Conservation (phyloP, 1,140 invertebrate genomes). For the Colletes latitarsis region DNA sequence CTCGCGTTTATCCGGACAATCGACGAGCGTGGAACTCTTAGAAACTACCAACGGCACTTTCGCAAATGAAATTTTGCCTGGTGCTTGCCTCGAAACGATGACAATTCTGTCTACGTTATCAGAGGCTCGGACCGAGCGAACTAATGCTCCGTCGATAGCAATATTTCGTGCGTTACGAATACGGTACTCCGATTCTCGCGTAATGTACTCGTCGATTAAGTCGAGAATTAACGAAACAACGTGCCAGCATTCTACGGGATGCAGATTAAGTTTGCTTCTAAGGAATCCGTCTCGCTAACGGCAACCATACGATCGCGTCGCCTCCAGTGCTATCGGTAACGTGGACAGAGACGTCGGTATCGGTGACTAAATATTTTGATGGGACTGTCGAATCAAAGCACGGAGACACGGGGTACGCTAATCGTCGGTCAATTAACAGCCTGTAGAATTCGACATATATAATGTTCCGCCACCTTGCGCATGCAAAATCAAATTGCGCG, state of each 20-base stretch:
- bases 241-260: conserved; percentile 61
- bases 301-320: conserved; percentile 70
- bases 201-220: background rate
- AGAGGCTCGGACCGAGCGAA: conserved; percentile 8
- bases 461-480: background rate
- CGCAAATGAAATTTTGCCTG: background rate
- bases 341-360: conserved; percentile 10
- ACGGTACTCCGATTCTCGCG: too few species aligned
- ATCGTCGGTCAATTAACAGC: background rate
- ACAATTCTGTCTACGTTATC: background rate
- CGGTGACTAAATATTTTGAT: background rate
- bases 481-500: background rate
- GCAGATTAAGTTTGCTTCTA: conserved; percentile 71
- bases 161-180: background rate
- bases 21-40: too few species aligned
- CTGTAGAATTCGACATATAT: too few species aligned
- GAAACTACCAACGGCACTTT: too few species aligned
- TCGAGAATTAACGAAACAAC: conserved; percentile 51
- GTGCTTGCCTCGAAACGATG: background rate
- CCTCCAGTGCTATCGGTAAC: conserved; percentile 58
- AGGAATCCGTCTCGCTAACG: conserved; percentile 78
- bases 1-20: too few species aligned
- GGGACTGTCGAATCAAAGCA: background rate
- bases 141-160: background rate
- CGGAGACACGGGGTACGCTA: background rate